A percentile compares a stretch with the other conserved stretches of the same genome.
phyloP scores from a whole-genome alignment of 2,113 vertebrate genomes.

The Tychaedon coryphoeus region DNA sequence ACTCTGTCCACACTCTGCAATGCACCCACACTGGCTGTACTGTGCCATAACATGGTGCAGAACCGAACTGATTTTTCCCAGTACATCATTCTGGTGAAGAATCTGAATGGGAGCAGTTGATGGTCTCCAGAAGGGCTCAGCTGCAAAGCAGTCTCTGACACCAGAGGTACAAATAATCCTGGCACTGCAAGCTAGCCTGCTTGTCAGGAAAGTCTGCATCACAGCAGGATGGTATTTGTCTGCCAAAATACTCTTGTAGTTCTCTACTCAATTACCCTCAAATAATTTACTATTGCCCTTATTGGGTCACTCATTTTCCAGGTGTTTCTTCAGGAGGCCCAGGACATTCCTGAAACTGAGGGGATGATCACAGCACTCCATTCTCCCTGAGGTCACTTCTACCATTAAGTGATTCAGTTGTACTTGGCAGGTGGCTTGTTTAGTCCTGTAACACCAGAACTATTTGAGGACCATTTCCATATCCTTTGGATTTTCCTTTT shows the following conservation, averaged over 20 bases:
- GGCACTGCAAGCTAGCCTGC: not conserved
- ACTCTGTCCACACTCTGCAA: not conserved
- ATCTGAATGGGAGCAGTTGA: not conserved
- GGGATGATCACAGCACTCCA: not conserved
- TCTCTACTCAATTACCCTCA: not conserved
- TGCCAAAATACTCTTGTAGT: not conserved
- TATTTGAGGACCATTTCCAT: not conserved
- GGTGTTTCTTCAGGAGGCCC: not conserved
- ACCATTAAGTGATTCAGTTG: not conserved
- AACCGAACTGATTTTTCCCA: not conserved
- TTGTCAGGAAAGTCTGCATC: not conserved
- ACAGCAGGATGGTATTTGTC: not conserved
- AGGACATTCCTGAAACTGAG: not conserved
- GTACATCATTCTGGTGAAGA: not conserved
- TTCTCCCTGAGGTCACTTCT: not conserved
- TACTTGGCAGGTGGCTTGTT: not conserved
- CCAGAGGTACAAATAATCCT: not conserved
- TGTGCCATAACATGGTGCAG: accelerated
- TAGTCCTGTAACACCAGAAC: not conserved
- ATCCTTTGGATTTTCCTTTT: not conserved
- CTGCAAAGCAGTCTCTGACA: not conserved
- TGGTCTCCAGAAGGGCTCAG: not conserved
- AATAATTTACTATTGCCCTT: not conserved
- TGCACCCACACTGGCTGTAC: not conserved
- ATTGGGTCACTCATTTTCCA: not conserved